Base-by-base conservation (phyloP, 2,888 invertebrate species). In the Gisinianus flammeolus region DNA sequence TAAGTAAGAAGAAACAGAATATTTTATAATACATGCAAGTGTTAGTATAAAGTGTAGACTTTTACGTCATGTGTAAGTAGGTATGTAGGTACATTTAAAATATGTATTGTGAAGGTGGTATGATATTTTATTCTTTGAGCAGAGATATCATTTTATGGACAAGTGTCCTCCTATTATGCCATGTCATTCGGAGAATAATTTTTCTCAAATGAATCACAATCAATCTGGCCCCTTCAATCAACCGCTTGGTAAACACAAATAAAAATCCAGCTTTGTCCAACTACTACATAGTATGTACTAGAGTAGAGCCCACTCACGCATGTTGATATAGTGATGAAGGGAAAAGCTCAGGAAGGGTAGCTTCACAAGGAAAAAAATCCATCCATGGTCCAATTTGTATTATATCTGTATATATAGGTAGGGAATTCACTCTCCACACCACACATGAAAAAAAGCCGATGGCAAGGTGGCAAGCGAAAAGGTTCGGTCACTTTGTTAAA, bases 111-210 rank as follows among this genome's bases (percentile, higher is more conserved):
- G 62, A 62, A 6, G 62, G 16, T 28, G 62, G 62, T 31, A 28
- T 54, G 70, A 35, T 62, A 64, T 56, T 62, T 26, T 8, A 28
- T 24, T 30, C n/a, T 31, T 69, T 35, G 28, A 54, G 30, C n/a
- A 44, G 72, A 72, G 62, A 75, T 74, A 75, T 79, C 74, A 79
- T 79, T 70, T 67, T 64, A 56, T 70, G 24, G 62, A 70, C 78
- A 75, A 79, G 78, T 78, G 74, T 79, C 78, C 78, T 79, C 78
- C 75, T 79, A 74, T 79, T 78, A 33, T 75, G 78, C 35, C 74
- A 44, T 66, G 78, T 79, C 78, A 79, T 74, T 75, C 68, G 58
- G 66, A 35, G 74, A 54, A 30, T 66, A 74, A 74, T 67, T 75
- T 62, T 24, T 73, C 62, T 30, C 73, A 73, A 73, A 62, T 73